These are phyloP conservation scores for Sebastes diaconus DNA, from an alignment of 2,797 vertebrate genomes.

Conservation along the genomic window DNA sequence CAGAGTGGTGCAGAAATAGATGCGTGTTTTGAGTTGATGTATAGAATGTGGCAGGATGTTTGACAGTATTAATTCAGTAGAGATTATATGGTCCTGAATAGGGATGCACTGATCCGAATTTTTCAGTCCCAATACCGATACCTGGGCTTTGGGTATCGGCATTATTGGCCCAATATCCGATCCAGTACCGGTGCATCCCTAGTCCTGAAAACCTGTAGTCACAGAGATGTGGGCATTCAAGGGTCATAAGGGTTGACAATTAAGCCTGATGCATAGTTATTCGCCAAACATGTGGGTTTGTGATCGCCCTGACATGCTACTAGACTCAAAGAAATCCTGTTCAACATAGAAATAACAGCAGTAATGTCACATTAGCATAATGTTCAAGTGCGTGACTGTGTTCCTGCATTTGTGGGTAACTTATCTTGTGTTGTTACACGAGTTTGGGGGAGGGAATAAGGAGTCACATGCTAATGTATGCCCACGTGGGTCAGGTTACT, in stretches of 20 bases:
- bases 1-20: slow-evolving; percentile 12
- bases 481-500: not conserved
- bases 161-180: too few species aligned
- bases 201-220: not conserved
- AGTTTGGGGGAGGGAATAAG: not conserved
- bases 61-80: slow-evolving; percentile 2
- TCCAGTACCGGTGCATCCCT: not conserved
- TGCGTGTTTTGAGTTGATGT: not conserved
- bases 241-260: not conserved
- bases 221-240: not conserved
- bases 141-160: too few species aligned
- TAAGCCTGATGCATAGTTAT: not conserved
- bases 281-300: not conserved
- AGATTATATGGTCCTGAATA: not conserved
- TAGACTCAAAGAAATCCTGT: slow-evolving; percentile 16
- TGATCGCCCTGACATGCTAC: not conserved
- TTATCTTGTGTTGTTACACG: not conserved
- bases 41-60: not conserved
- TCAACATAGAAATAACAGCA: slow-evolving; percentile 10
- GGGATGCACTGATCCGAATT: too few species aligned
- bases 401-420: not conserved
- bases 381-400: not conserved
- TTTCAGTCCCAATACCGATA: too few species aligned
- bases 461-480: not conserved
- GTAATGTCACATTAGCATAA: not conserved